A percentile compares a stretch with the other conserved stretches of the same genome.
These are phyloP conservation scores for Heliocidaris erythrogramma DNA, from an alignment of 35 echinoderm and acorn worm genomes.

Conservation along the genomic window DNA sequence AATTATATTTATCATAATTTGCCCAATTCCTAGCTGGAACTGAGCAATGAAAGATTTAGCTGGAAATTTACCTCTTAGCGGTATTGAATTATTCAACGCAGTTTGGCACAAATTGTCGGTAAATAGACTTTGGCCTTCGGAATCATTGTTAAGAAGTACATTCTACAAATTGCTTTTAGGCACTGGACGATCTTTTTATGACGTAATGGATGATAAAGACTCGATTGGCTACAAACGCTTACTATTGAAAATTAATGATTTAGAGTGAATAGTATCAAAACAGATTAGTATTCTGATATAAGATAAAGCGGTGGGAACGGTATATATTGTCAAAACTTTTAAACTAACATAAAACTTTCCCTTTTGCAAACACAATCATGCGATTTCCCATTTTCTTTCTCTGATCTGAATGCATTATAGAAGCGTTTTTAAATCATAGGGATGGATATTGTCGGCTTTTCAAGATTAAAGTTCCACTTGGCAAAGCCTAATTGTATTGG, in stretches of 20 bases:
- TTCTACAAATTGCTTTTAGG: neutral
- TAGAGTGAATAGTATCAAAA: neutral
- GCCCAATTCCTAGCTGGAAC: neutral
- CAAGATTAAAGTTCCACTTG: no score
- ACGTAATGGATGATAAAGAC: neutral
- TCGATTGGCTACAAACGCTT: neutral
- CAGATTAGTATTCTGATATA: neutral
- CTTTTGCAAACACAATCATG: no score
- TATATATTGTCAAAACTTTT: no score
- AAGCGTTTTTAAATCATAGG: no score
- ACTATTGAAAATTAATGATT: neutral
- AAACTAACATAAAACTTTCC: no score
- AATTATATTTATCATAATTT: constrained; percentile 42
- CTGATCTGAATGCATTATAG: no score
- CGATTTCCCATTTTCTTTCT: no score
- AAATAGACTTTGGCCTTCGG: neutral
- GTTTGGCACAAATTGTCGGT: neutral
- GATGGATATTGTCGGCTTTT: no score
- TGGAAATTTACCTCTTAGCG: neutral
- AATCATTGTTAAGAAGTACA: neutral
- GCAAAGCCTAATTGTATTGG: no score
- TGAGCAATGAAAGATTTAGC: neutral
- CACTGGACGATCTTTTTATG: neutral
- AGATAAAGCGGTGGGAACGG: no score
- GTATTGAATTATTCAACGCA: neutral